Percentiles rank a stretch among this genome's conserved stretches.
phyloP scores from a whole-genome alignment of 2,888 invertebrate genomes.

The Theodoxus fluviatilis region DNA sequence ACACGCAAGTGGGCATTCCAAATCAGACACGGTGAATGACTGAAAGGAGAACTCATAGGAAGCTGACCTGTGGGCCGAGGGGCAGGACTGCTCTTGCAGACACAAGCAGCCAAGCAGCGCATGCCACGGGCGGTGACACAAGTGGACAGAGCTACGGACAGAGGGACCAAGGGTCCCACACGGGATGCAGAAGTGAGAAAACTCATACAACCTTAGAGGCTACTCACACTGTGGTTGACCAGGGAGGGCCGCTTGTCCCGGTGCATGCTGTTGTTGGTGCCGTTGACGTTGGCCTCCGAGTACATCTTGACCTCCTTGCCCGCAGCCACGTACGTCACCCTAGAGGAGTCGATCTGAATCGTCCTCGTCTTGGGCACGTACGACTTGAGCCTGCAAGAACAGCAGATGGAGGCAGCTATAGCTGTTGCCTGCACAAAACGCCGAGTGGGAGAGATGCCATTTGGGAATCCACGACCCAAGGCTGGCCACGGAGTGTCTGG shows the following conservation, averaged over 20 bases:
- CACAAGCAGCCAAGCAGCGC: too few relatives aligned
- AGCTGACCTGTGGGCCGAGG: too few relatives aligned
- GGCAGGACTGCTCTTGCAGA: too few relatives aligned
- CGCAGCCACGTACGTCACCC: conserved; percentile 59
- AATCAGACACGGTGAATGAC: too few relatives aligned
- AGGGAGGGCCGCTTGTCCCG: conserved; percentile 36
- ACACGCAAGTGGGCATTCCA: too few relatives aligned
- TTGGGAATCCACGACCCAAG: too few relatives aligned
- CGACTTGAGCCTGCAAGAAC: conserved; percentile 51
- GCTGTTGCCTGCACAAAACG: neutral
- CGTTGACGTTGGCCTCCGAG: conserved; percentile 60
- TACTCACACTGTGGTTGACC: conserved; percentile 46
- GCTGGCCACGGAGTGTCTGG: too few relatives aligned
- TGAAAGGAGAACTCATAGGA: too few relatives aligned
- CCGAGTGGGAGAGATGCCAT: neutral
- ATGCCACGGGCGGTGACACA: too few relatives aligned
- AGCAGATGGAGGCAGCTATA: neutral
- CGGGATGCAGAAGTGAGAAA: conserved; percentile 25
- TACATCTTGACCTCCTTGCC: conserved; percentile 65
- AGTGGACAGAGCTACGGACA: conserved; percentile 1
- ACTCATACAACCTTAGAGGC: conserved; percentile 29
- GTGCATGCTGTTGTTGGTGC: conserved; percentile 56
- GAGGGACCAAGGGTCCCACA: neutral
- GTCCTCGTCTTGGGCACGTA: conserved; percentile 57
- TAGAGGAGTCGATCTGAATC: conserved; percentile 54